Conservation (phyloP, 2,797 vertebrate genomes). For the Iguana delicatissima region DNA sequence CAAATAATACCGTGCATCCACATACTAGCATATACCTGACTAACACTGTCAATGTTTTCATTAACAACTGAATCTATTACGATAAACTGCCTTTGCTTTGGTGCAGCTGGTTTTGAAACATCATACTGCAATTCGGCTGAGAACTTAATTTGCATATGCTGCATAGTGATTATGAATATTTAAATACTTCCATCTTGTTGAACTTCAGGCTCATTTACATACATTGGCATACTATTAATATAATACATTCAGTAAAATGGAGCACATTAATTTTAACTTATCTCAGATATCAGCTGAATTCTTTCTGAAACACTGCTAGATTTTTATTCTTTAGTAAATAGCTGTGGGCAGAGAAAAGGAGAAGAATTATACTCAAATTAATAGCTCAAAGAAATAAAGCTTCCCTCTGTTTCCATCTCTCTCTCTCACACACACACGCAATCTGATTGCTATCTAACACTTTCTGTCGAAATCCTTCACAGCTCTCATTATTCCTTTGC, state of each 20-base stretch:
- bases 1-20: background rate
- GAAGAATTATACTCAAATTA: constrained; percentile 17
- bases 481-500: background rate
- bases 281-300: constrained; percentile 38
- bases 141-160: constrained; percentile 48
- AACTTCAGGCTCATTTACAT: constrained; percentile 73
- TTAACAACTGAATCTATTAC: constrained; percentile 6
- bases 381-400: background rate
- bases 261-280: constrained; percentile 25
- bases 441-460: background rate
- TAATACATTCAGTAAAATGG: constrained; percentile 52
- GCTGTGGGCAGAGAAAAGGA: background rate
- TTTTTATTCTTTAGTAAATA: constrained; percentile 20
- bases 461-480: constrained; percentile 14
- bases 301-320: background rate
- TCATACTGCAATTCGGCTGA: constrained; percentile 22
- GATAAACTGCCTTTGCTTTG: background rate
- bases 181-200: constrained; percentile 64
- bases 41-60: background rate
- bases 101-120: constrained; percentile 26
- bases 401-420: too few species aligned
- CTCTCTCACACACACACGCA: too few species aligned
- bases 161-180: constrained; percentile 64
- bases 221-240: constrained; percentile 71
- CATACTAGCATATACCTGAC: background rate